Base-by-base conservation (phyloP, 2,113 vertebrate genomes). In the Brienomyrus longianalis region DNA sequence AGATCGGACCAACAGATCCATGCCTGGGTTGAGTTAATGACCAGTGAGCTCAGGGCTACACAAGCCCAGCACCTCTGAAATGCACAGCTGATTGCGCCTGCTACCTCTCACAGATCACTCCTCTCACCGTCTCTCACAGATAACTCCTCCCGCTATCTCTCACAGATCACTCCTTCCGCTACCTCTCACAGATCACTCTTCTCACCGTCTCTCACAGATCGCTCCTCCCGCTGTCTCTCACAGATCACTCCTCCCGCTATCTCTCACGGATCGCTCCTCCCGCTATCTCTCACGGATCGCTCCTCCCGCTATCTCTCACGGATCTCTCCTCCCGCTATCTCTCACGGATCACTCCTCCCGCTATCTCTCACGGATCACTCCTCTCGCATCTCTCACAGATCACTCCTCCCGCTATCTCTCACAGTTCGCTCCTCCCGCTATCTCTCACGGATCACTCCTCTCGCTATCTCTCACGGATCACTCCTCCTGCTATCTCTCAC, bases 401-500 rank as follows among this genome's bases (percentile, higher is more conserved):
- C 31, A 31, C 31, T 31, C 31, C 31, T 31, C 31, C 31, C 31
- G 31, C 31, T 0, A 31, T 31, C 31, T 31, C 31, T 1, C 31
- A 31, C 31, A 31, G 31, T 1, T 31, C 31, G 31, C 31, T 31
- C 31, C 31, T 31, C 31, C 31, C 31, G 31, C 31, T 31, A 31
- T 31, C 1, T 31, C 31, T 31, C 31, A 31, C 21, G 10, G 9
- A 70, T 31, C n/a, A 70, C 62, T 70, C 2, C 56, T 62, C 21
- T 0, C 2, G 2, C 56, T 4, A 4, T 54, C 59, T n/a, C n/a
- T 10, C 59, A 66, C 27, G 15, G 3, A 13, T 77, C 27, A 35
- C 9, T 35, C 10, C 19, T 56, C 5, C 0, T 0, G 0, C 54
- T 0, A 7, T 1, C 21, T 23, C 5, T 70, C 27, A 27, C 2